A percentile compares a stretch with the other conserved stretches of the same genome.
Conservation (phyloP, 1,140 invertebrate species). For the Drosophila grimshawi region DNA sequence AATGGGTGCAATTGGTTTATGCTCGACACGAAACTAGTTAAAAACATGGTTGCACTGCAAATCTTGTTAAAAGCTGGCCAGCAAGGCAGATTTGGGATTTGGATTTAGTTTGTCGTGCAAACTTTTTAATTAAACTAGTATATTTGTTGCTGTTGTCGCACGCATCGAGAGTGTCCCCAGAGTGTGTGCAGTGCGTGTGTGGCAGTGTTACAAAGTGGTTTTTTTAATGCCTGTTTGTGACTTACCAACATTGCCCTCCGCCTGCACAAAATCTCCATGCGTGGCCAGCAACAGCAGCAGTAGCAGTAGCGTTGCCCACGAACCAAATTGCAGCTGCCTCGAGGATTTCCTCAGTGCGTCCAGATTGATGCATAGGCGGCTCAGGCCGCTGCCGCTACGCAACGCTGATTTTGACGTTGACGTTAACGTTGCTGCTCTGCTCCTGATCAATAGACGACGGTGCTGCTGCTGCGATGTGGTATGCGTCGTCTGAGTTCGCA, state of each 20-base stretch:
- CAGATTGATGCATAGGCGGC: slow-evolving; percentile 59
- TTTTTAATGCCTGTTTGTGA: slow-evolving; percentile 9
- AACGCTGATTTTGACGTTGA: slow-evolving; percentile 11
- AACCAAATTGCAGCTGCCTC: slow-evolving; percentile 59
- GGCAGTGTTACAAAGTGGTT: slow-evolving; percentile 2
- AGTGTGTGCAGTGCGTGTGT: not conserved
- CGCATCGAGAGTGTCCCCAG: not conserved
- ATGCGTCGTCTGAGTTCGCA: slow-evolving; percentile 1
- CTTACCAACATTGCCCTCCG: slow-evolving; percentile 83
- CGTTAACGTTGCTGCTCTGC: slow-evolving; percentile 4
- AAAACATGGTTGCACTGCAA: slow-evolving; percentile 67
- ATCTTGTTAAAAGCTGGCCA: slow-evolving; percentile 38
- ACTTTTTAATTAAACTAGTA: slow-evolving; percentile 77
- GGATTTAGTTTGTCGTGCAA: slow-evolving; percentile 53
- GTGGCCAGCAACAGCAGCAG: slow-evolving; percentile 65
- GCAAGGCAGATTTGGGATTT: slow-evolving; percentile 8
- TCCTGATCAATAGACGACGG: slow-evolving; percentile 39
- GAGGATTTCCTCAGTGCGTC: slow-evolving; percentile 50
- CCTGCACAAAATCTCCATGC: slow-evolving; percentile 67
- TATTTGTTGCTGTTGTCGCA: slow-evolving; percentile 62
- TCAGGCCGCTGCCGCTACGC: slow-evolving; percentile 31
- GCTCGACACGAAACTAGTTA: slow-evolving; percentile 61
- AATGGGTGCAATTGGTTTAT: slow-evolving; percentile 60
- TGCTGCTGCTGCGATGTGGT: slow-evolving; percentile 20
- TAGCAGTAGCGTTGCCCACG: slow-evolving; percentile 51